These are phyloP conservation scores for Forbesichthys agassizii DNA, from an alignment of 2,113 vertebrate species.

Conservation along the genomic window DNA sequence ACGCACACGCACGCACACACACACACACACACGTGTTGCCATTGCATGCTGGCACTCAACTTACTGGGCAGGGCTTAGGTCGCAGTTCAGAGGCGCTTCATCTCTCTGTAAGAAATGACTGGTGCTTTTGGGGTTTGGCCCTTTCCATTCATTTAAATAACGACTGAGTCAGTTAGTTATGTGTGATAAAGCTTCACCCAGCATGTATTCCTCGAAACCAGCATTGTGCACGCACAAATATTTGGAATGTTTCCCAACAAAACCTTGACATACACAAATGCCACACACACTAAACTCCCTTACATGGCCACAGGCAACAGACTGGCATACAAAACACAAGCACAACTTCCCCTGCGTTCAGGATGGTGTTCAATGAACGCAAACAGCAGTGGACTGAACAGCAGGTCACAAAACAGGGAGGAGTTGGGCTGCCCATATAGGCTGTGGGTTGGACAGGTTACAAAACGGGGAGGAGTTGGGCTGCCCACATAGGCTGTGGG, in stretches of 20 bases:
- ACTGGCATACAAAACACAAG: not conserved
- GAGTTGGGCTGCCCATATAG: too few species aligned
- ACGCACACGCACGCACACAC: not conserved
- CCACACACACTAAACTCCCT: not conserved
- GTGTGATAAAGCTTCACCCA: slow-evolving; percentile 8
- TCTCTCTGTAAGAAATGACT: not conserved
- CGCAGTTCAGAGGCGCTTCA: not conserved
- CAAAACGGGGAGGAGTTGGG: too few species aligned
- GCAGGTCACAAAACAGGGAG: too few species aligned
- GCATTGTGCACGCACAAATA: not conserved
- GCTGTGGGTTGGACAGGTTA: too few species aligned
- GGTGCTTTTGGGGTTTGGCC: not conserved
- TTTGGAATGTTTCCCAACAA: not conserved
- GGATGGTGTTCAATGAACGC: not conserved
- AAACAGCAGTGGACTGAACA: too few species aligned
- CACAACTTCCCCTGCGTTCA: not conserved
- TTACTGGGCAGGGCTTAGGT: slow-evolving; percentile 1
- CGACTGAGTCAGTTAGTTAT: not conserved
- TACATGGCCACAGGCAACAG: not conserved
- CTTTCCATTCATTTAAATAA: slow-evolving; percentile 16
- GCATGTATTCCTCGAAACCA: slow-evolving; percentile 19
- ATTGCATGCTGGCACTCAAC: not conserved
- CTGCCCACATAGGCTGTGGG: too few species aligned
- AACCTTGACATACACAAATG: not conserved
- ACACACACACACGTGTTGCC: not conserved